Evolutionary conservation across 2,113 vertebrate species (phyloP), one percentile per base, ranked within the genome.

Genomic region (Mus spicilegus): DNA sequence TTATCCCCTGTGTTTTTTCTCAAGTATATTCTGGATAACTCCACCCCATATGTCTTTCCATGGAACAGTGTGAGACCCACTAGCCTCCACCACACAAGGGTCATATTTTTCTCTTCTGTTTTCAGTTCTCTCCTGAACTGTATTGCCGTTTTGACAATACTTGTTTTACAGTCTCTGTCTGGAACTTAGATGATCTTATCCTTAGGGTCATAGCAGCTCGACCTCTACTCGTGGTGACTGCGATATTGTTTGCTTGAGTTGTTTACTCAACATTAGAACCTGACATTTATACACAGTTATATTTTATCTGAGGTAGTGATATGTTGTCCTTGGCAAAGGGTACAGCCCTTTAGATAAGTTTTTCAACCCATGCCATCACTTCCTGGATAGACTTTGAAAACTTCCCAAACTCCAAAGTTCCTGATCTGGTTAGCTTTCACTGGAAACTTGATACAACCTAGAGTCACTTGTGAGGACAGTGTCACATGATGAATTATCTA

Each of bases 11-110:
- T 96, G 65, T 54, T 54, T 86, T 89, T 36, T 36, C 42, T 96
- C 22, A 87, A 28, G 87, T 94, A 78, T 84, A 20, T 76, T 92
- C 46, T 94, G 46, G 39, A 39, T 92, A 87, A 92, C 94, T 94
- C 78, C 49, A 93, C 90, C 63, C 77, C 22, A 54, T 75, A 24
- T 96, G 33, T 87, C 30, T 95, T 93, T 90, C 69, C 39, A 54
- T 67, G 69, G 17, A 67, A 63, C 80, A 70, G 90, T 42, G 6
- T 84, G n/a, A 39, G 22, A 12, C 12, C 13, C 5, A 28, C 61
- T 56, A 42, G 22, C 22, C 4, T 28, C 24, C 24, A 42, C 13
- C 14, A 84, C 13, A 28, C n/a, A 28, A 61, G 12, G 12, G 22
- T 63, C 24, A 63, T 84, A 39, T 24, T 84, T 26, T 84, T 84